These are phyloP conservation scores for Ladona fulva DNA, from an alignment of 1,140 invertebrate genomes.

Conservation along the genomic window DNA sequence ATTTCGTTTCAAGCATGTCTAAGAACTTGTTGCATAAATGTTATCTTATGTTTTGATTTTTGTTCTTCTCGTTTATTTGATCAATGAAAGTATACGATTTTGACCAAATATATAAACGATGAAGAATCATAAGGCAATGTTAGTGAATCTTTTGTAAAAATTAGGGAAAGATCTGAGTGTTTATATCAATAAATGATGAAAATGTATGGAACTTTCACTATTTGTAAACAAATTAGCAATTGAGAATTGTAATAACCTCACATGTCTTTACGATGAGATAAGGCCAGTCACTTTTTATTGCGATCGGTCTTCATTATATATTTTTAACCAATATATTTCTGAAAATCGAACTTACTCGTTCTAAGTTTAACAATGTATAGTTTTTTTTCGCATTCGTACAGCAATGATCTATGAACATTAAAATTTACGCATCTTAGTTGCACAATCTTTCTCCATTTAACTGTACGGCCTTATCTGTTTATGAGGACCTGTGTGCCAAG, in stretches of 20 bases:
- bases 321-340: neutral
- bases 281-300: neutral
- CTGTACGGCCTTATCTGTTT: neutral
- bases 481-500: neutral
- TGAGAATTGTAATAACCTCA: neutral
- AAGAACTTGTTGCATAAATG: too few relatives aligned
- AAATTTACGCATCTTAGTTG: neutral
- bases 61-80: neutral
- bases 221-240: neutral
- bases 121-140: neutral
- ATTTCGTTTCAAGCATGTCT: too few relatives aligned
- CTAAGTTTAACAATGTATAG: too few relatives aligned
- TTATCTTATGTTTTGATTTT: too few relatives aligned
- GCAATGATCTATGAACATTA: too few relatives aligned
- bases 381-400: too few relatives aligned
- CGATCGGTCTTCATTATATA: neutral
- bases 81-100: neutral
- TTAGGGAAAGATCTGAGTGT: slow-evolving; percentile 1
- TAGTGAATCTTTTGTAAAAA: neutral
- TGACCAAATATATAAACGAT: neutral
- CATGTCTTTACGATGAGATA: neutral
- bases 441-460: neutral
- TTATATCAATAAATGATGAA: neutral
- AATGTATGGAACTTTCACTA: neutral
- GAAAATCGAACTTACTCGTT: neutral